Conservation (phyloP, 2,888 invertebrate species). For the Argynnis bischoffii region DNA sequence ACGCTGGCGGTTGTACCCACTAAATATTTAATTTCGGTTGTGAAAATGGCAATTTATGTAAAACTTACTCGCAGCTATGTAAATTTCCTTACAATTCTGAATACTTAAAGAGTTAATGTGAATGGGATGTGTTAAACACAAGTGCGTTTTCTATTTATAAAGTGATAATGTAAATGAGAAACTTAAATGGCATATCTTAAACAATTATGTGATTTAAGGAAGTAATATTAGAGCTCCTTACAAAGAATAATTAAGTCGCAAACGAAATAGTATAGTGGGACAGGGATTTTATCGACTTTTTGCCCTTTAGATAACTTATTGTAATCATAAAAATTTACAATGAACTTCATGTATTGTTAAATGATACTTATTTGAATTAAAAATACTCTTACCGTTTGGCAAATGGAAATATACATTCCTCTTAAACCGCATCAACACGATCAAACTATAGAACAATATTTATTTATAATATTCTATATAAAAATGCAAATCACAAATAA, state of each 20-base stretch:
- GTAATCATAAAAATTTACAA: conserved; percentile 23
- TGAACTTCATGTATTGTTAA: conserved; percentile 20
- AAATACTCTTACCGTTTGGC: conserved; percentile 8
- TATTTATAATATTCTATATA: conserved; percentile 14
- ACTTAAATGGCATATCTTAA: conserved; percentile 65
- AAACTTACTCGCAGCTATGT: conserved; percentile 73
- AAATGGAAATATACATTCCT: neutral
- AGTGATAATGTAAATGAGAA: conserved; percentile 60
- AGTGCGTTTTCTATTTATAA: conserved; percentile 65
- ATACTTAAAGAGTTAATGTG: conserved; percentile 67
- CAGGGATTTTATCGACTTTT: conserved; percentile 34
- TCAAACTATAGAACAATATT: conserved; percentile 25
- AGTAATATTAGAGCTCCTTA: conserved; percentile 39
- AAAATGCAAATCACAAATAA: conserved; percentile 36
- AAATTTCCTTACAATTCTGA: conserved; percentile 69
- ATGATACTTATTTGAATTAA: conserved; percentile 9
- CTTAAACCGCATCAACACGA: conserved; percentile 4
- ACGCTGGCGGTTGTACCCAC: conserved; percentile 54
- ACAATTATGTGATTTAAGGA: conserved; percentile 46
- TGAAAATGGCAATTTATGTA: conserved; percentile 81
- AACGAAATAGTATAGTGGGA: conserved; percentile 26
- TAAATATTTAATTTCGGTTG: conserved; percentile 82
- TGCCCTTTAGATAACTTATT: conserved; percentile 33
- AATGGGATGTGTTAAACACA: conserved; percentile 77
- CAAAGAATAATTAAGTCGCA: conserved; percentile 35